Evolutionary conservation across 2,797 vertebrate species (phyloP).

Genomic region (Helicolenus hilgendorfi): DNA sequence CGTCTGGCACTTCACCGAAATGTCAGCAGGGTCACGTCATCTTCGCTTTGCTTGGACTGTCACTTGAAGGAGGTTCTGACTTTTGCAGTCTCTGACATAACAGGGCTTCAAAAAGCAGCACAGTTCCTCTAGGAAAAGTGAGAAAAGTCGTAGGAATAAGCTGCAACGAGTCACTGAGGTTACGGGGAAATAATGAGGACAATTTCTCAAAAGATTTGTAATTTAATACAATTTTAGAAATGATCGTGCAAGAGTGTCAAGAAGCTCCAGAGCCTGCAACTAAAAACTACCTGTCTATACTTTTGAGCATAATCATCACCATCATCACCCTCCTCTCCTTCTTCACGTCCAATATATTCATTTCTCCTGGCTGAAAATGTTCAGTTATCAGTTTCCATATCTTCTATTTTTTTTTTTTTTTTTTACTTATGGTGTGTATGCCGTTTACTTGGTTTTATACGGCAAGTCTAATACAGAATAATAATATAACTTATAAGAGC

Average conservation of each 20-base stretch:
- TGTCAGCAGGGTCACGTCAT: conserved; percentile 18
- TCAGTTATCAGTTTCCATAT: neutral
- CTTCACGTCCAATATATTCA: neutral
- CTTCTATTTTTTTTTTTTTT: neutral
- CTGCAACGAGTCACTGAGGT: neutral
- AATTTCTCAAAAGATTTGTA: no score
- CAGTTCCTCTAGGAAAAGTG: neutral
- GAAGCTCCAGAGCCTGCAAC: no score
- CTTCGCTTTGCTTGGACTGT: neutral
- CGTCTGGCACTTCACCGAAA: neutral
- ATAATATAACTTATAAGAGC: no score
- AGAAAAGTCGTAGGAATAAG: neutral
- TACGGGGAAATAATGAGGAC: neutral
- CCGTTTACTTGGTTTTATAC: neutral
- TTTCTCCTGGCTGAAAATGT: neutral
- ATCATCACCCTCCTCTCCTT: neutral
- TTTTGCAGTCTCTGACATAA: neutral
- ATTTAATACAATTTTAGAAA: no score
- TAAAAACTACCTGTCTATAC: no score
- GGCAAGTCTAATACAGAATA: neutral
- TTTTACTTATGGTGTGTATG: neutral
- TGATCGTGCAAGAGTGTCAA: no score
- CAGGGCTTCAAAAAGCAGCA: neutral
- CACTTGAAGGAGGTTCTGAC: conserved; percentile 4
- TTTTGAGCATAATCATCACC: no score